These are phyloP conservation scores for Dicaeum eximium DNA, from an alignment of 2,113 vertebrate species.

Conservation along the genomic window DNA sequence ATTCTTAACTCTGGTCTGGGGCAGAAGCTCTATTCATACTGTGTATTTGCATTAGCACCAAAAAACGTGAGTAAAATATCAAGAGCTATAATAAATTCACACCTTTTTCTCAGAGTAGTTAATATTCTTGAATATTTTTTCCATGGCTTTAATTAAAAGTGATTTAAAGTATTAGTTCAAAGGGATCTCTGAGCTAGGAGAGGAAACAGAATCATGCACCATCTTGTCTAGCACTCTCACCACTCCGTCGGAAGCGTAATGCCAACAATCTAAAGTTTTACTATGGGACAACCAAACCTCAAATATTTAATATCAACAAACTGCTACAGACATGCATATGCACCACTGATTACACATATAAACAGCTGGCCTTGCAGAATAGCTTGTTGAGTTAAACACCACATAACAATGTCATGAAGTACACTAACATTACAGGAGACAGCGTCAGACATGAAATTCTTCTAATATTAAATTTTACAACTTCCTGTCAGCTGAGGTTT, in stretches of 20 bases:
- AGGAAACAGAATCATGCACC: constrained; percentile 45
- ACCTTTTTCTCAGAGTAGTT: constrained; percentile 7
- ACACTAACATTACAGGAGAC: background rate
- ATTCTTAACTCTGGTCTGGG: background rate
- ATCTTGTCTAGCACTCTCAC: constrained; percentile 4
- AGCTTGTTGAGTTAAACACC: background rate
- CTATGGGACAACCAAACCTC: background rate
- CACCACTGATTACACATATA: background rate
- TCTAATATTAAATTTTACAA: background rate
- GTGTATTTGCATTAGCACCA: constrained; percentile 1
- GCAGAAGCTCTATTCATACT: background rate
- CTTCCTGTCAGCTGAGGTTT: constrained; percentile 44
- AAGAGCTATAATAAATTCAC: constrained; percentile 19
- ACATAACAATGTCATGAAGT: constrained; percentile 44
- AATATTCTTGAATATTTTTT: background rate
- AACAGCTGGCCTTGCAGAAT: background rate
- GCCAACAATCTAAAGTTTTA: background rate
- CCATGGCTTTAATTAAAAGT: background rate
- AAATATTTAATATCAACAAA: background rate
- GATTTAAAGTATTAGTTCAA: constrained; percentile 7
- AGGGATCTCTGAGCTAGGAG: background rate
- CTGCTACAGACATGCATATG: background rate
- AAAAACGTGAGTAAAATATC: constrained; percentile 12
- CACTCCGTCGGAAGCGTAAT: accelerated
- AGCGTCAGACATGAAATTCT: background rate